A percentile compares a stretch with the other conserved stretches of the same genome.
phyloP scores from a whole-genome alignment of 2,113 vertebrate genomes.

The Pygoscelis adeliae region DNA sequence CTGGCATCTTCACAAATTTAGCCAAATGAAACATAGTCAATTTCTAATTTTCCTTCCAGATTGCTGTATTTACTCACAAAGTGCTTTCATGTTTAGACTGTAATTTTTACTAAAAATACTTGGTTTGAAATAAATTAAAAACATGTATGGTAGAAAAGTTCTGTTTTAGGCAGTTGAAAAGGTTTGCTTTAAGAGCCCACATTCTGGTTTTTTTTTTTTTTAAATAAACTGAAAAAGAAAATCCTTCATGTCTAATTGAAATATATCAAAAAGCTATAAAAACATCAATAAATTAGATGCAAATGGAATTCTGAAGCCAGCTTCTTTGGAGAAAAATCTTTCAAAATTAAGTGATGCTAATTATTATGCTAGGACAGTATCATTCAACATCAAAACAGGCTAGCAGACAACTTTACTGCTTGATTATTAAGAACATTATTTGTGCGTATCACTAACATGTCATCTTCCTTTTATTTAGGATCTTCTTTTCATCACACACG shows the following conservation, averaged over 20 bases:
- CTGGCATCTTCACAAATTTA: neutral
- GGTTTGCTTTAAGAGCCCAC: neutral
- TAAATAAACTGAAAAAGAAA: neutral
- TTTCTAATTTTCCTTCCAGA: neutral
- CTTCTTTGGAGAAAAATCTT: neutral
- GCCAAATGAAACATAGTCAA: neutral
- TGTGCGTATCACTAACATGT: neutral
- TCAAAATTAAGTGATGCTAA: neutral
- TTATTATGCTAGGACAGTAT: neutral
- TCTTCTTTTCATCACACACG: neutral
- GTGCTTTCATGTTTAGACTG: neutral
- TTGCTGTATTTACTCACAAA: slow-evolving; percentile 1
- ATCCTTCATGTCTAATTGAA: neutral
- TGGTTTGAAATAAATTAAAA: neutral
- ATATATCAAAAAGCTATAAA: neutral
- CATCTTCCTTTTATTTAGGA: neutral
- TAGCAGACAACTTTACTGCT: neutral
- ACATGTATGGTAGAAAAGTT: neutral
- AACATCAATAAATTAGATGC: neutral
- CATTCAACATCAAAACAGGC: neutral
- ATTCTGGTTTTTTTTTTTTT: neutral
- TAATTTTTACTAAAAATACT: slow-evolving; percentile 43
- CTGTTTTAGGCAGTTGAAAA: neutral
- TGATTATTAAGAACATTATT: neutral
- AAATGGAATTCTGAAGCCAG: neutral